Conservation (phyloP, 2,113 vertebrate species). For the Cyanoderma ruficeps region DNA sequence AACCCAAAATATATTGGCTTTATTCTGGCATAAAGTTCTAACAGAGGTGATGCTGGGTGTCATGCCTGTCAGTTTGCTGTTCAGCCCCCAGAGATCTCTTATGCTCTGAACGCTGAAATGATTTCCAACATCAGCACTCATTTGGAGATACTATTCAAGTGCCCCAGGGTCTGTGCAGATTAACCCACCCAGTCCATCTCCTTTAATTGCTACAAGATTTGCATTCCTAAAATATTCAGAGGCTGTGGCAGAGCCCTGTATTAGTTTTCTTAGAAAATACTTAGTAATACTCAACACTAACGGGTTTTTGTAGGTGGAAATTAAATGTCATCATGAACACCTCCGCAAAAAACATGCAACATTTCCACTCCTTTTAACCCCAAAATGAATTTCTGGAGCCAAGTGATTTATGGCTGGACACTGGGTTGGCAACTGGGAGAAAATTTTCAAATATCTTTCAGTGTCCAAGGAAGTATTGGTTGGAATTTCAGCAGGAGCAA, state of each 20-base stretch:
- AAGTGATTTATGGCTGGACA: background rate
- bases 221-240: background rate
- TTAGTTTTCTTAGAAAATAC: background rate
- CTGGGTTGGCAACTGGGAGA: background rate
- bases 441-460: background rate
- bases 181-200: background rate
- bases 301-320: background rate
- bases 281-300: background rate
- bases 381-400: background rate
- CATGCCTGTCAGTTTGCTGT: background rate
- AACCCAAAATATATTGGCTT: background rate
- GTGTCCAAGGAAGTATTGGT: background rate
- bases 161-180: background rate
- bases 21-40: background rate
- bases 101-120: background rate
- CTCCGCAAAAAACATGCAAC: background rate
- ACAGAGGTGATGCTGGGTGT: background rate
- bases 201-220: background rate
- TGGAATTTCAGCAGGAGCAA: background rate
- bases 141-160: background rate
- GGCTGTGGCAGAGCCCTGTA: background rate
- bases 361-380: background rate
- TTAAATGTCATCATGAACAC: background rate
- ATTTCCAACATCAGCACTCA: background rate
- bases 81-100: background rate